Conservation (phyloP, 2,888 invertebrate genomes). For the Electrophaes corylata region DNA sequence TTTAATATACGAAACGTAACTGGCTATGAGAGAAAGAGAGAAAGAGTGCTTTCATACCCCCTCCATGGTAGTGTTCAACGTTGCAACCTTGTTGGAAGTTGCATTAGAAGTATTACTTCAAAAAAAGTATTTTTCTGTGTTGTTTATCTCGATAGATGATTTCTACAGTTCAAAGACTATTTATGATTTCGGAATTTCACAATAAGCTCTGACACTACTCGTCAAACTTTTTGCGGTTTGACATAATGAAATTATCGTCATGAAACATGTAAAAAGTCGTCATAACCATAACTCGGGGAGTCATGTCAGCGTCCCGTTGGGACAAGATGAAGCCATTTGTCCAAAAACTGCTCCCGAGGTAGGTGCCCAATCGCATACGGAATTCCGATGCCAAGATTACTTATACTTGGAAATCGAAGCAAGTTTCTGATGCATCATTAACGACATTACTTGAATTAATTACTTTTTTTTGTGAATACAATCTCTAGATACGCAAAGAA, state of each 20-base stretch:
- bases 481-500: slow-evolving; percentile 44
- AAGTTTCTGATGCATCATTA: slow-evolving; percentile 73
- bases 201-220: slow-evolving; percentile 6
- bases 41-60: too few relatives aligned
- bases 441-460: slow-evolving; percentile 77
- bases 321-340: slow-evolving; percentile 79
- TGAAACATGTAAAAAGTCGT: slow-evolving; percentile 59
- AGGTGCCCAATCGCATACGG: slow-evolving; percentile 64
- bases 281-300: slow-evolving; percentile 61
- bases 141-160: neutral
- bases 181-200: slow-evolving; percentile 9
- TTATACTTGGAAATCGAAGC: slow-evolving; percentile 80
- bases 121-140: neutral
- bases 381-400: slow-evolving; percentile 76
- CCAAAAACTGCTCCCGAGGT: slow-evolving; percentile 62
- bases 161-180: neutral
- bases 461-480: slow-evolving; percentile 44
- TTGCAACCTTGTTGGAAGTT: too few relatives aligned
- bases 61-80: too few relatives aligned
- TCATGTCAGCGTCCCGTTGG: slow-evolving; percentile 58
- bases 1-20: too few relatives aligned
- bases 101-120: too few relatives aligned
- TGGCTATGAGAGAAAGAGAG: too few relatives aligned
- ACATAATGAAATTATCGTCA: slow-evolving; percentile 65
- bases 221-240: slow-evolving; percentile 27